phyloP scores from a whole-genome alignment of 1,140 invertebrate genomes.

The Forficula auricularia region DNA sequence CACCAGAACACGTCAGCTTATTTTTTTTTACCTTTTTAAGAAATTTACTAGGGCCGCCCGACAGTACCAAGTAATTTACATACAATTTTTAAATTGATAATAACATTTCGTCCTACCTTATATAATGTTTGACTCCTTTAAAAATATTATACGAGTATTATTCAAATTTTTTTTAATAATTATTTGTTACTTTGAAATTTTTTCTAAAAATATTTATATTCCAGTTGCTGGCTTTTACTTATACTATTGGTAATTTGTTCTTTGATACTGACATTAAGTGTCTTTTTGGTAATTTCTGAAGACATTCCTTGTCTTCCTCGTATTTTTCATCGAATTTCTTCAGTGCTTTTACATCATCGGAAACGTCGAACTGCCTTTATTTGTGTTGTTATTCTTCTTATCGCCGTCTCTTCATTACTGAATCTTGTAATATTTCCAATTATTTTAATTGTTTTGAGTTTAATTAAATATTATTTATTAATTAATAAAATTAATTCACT shows the following conservation, averaged over 20 bases:
- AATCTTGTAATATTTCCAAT: constrained; percentile 22
- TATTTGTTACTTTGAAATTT: constrained; percentile 10
- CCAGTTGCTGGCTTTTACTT: no score
- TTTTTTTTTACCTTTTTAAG: no score
- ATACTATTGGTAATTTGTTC: constrained; percentile 2
- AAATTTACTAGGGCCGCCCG: no score
- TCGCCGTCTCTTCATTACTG: constrained; percentile 31
- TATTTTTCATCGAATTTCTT: constrained; percentile 48
- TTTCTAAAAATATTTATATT: constrained; percentile 5
- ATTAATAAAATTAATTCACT: no score
- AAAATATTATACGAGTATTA: constrained; percentile 4
- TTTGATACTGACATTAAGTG: constrained; percentile 42
- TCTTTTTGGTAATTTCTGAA: constrained; percentile 68
- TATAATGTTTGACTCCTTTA: no score
- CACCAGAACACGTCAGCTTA: no score
- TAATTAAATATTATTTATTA: no score
- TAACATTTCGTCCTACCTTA: no score
- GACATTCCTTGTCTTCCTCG: constrained; percentile 51
- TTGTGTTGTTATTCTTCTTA: constrained; percentile 58
- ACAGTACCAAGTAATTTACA: no score
- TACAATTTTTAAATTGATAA: no score
- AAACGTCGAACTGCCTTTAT: constrained; percentile 56
- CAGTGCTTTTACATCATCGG: constrained; percentile 49
- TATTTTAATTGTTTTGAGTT: no score
- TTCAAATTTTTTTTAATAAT: constrained; percentile 3